Conservation (phyloP, 2,797 vertebrate species). For the Scomberomorus guttatus region DNA sequence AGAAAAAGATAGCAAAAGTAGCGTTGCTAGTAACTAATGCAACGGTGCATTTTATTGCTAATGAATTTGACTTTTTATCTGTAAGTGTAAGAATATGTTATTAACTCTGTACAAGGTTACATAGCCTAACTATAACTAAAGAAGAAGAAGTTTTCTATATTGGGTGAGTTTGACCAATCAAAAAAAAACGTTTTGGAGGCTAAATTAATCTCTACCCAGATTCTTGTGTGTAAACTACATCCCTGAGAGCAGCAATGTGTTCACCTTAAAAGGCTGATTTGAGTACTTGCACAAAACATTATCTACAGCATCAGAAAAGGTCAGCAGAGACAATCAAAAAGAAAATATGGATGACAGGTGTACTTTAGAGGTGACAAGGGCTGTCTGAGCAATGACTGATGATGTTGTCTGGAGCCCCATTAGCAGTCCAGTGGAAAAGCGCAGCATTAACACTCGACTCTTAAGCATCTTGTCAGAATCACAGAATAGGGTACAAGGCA, state of each 20-base stretch:
- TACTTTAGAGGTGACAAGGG: neutral
- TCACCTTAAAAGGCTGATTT: constrained; percentile 19
- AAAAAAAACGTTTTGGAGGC: neutral
- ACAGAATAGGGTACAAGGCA: constrained; percentile 84
- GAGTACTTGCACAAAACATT: constrained; percentile 15
- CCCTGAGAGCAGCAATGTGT: constrained; percentile 58
- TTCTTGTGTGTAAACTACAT: constrained; percentile 11
- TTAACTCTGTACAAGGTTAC: neutral
- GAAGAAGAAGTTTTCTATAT: neutral
- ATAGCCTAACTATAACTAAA: neutral
- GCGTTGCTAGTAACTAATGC: too few relatives aligned
- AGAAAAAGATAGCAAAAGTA: neutral
- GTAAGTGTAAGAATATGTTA: neutral
- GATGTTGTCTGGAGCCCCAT: constrained; percentile 1
- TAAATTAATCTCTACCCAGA: neutral
- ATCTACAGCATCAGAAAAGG: constrained; percentile 14
- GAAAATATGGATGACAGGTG: neutral
- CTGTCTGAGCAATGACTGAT: constrained; percentile 8
- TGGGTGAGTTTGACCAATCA: neutral
- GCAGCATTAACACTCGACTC: neutral
- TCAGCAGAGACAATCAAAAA: constrained; percentile 9
- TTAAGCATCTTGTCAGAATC: constrained; percentile 41
- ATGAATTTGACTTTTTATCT: neutral
- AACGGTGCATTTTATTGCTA: neutral
- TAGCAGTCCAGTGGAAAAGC: neutral